A percentile compares a stretch with the other conserved stretches of the same genome.
Conservation (phyloP, 2,888 invertebrate genomes). For the Parasteatoda lunata region DNA sequence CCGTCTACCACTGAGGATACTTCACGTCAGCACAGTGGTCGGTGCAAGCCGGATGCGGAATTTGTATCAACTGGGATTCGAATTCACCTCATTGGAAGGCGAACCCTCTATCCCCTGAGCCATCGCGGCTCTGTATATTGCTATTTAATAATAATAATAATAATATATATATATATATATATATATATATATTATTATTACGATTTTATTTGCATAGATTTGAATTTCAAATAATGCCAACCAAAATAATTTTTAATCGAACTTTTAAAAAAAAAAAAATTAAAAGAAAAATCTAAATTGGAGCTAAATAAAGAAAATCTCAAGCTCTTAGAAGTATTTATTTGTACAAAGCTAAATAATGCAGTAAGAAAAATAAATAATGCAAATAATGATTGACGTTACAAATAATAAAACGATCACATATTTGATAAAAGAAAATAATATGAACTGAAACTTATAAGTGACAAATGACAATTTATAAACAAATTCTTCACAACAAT, state of each 20-base stretch:
- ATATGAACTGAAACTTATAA: neutral
- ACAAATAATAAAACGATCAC: constrained; percentile 14
- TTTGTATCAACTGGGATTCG: too few relatives aligned
- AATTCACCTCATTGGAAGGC: too few relatives aligned
- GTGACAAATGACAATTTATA: too few relatives aligned
- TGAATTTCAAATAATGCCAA: neutral
- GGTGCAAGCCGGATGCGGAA: too few relatives aligned
- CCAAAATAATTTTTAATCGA: neutral
- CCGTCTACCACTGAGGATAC: too few relatives aligned
- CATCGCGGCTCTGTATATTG: too few relatives aligned
- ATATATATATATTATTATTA: neutral
- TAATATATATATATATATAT: neutral
- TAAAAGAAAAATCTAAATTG: neutral
- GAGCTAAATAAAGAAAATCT: neutral
- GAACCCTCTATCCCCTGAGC: too few relatives aligned
- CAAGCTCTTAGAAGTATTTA: constrained; percentile 10
- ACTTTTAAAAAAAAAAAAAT: neutral
- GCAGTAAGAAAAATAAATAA: constrained; percentile 54
- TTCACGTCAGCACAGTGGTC: too few relatives aligned
- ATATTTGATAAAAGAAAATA: neutral
- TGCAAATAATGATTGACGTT: constrained; percentile 27
- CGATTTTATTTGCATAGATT: neutral
- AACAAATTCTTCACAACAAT: neutral
- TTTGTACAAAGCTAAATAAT: constrained; percentile 27
- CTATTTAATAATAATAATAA: too few relatives aligned